These are phyloP conservation scores for Ormia ochracea DNA, from an alignment of 2,888 invertebrate genomes.

Conservation along the genomic window DNA sequence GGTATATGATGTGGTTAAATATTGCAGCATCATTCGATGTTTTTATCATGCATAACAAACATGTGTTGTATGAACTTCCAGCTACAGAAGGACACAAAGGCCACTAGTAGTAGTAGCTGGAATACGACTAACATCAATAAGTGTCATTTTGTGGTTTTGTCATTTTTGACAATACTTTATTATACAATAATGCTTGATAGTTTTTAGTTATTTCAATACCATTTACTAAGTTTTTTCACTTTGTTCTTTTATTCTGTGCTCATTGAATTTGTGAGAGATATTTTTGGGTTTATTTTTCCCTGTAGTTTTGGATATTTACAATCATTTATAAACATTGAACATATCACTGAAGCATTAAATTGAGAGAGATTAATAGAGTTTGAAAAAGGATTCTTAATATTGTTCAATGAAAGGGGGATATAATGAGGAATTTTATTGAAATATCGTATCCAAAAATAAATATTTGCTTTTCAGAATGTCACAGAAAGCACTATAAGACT, in stretches of 20 bases:
- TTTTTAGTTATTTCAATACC: conserved; percentile 36
- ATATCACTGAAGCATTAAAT: conserved; percentile 45
- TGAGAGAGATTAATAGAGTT: conserved; percentile 39
- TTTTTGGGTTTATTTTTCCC: neutral
- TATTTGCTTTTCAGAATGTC: no score
- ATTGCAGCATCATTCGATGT: conserved; percentile 44
- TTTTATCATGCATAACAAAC: conserved; percentile 49
- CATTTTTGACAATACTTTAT: conserved; percentile 44
- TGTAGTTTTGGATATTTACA: neutral
- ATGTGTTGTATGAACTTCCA: neutral
- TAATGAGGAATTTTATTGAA: neutral
- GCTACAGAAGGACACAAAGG: neutral
- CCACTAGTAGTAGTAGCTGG: neutral
- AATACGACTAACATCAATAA: conserved; percentile 41
- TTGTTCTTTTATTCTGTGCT: neutral
- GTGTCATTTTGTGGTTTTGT: conserved; percentile 57
- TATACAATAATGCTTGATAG: conserved; percentile 26
- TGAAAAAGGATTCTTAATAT: conserved; percentile 1
- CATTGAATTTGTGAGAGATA: conserved; percentile 2
- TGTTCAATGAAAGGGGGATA: neutral
- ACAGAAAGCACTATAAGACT: no score
- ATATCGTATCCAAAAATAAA: no score
- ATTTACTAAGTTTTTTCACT: neutral
- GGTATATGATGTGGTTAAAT: conserved; percentile 45
- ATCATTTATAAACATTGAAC: conserved; percentile 31